These are phyloP conservation scores for Sphaeramia orbicularis DNA, from an alignment of 2,797 vertebrate genomes.

Conservation along the genomic window DNA sequence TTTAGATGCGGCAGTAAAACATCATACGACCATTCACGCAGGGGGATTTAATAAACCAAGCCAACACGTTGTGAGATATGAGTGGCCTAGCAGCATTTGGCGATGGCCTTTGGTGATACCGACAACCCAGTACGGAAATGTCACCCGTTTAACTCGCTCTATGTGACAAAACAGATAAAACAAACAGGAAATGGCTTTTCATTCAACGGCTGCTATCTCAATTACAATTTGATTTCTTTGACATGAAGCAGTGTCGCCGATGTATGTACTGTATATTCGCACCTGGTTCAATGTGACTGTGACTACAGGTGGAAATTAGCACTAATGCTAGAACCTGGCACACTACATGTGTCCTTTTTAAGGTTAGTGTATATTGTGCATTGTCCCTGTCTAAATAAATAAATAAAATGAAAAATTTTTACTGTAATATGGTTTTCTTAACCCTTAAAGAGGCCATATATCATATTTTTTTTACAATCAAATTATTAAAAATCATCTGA, in stretches of 20 bases:
- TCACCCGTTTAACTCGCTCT: constrained; percentile 77
- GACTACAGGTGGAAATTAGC: too few relatives aligned
- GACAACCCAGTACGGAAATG: constrained; percentile 55
- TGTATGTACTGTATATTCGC: background rate
- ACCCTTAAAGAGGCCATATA: too few relatives aligned
- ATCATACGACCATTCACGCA: constrained; percentile 24
- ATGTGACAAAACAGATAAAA: constrained; percentile 77
- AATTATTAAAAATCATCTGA: too few relatives aligned
- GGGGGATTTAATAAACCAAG: constrained; percentile 72
- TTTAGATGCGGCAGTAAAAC: constrained; percentile 32
- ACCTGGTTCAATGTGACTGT: constrained; percentile 2
- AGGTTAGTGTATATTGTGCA: too few relatives aligned
- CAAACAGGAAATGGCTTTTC: constrained; percentile 82
- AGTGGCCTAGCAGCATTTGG: constrained; percentile 53
- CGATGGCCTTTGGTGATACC: constrained; percentile 75
- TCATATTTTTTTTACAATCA: too few relatives aligned
- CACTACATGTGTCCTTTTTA: too few relatives aligned
- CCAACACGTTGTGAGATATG: constrained; percentile 62
- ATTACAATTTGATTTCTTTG: constrained; percentile 72
- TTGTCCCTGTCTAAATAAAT: too few relatives aligned
- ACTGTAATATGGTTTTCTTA: too few relatives aligned
- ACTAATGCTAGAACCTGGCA: too few relatives aligned
- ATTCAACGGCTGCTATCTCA: constrained; percentile 71
- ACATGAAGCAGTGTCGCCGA: constrained; percentile 16
- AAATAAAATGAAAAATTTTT: too few relatives aligned